phyloP scores from a whole-genome alignment of 2,113 vertebrate species.

The Ellobius talpinus region DNA sequence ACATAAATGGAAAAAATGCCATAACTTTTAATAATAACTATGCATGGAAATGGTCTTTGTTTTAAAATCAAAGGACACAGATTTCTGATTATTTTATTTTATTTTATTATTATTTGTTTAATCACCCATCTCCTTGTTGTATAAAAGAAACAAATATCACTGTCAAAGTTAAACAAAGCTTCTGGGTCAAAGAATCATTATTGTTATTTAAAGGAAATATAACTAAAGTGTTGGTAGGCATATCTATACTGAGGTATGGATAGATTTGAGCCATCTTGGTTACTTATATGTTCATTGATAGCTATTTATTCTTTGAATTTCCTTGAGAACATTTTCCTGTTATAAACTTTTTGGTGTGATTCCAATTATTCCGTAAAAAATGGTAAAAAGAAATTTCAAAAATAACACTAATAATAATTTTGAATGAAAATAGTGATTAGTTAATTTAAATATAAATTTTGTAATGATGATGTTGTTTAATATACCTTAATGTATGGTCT shows the following conservation, averaged over 20 bases:
- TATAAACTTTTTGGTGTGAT: neutral
- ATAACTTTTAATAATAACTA: neutral
- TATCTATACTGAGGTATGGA: neutral
- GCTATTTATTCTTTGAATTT: neutral
- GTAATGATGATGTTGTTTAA: neutral
- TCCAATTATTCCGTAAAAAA: neutral
- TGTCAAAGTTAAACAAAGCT: neutral
- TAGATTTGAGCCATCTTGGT: neutral
- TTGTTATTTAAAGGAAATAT: neutral
- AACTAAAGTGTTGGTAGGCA: neutral
- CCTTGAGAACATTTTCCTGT: neutral
- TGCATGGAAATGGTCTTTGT: neutral
- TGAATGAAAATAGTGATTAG: neutral
- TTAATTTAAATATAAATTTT: neutral
- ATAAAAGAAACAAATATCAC: neutral
- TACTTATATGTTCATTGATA: neutral
- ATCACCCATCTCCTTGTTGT: neutral
- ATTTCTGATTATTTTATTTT: neutral
- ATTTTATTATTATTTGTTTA: neutral
- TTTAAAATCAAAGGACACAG: neutral
- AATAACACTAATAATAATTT: neutral
- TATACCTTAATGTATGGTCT: neutral
- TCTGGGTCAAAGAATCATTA: neutral
- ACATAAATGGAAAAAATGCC: neutral
- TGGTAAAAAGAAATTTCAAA: neutral